These are phyloP conservation scores for mouse (Mus musculus) DNA, from an alignment of 2,113 vertebrate species.

Conservation along the genomic window DNA sequence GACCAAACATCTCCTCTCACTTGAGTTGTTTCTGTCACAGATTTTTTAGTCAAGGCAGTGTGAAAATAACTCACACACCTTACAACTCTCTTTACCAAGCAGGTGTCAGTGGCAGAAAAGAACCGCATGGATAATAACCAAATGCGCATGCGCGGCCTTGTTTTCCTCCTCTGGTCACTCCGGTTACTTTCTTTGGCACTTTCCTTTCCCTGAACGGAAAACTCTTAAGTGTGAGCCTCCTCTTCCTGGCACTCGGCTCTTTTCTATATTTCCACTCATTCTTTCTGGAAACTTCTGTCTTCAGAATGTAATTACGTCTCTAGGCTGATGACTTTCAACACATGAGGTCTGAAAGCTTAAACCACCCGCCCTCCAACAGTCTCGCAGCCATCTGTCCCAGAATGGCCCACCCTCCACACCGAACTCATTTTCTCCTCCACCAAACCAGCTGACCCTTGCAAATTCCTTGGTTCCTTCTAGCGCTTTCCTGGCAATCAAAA, in stretches of 20 bases:
- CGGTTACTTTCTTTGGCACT: background rate
- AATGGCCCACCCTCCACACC: constrained; percentile 6
- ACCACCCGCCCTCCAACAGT: background rate
- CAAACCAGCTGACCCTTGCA: constrained; percentile 43
- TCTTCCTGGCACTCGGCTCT: background rate
- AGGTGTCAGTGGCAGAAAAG: background rate
- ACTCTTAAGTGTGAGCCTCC: background rate
- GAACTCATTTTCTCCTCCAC: constrained; percentile 51
- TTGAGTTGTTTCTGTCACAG: background rate
- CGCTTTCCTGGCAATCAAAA: constrained; percentile 3
- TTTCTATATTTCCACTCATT: constrained; percentile 46
- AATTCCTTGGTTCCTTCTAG: constrained; percentile 34
- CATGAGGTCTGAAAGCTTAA: constrained; percentile 12
- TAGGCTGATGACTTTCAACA: constrained; percentile 53
- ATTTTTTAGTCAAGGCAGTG: background rate
- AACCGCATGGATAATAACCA: background rate
- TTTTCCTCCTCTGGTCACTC: background rate
- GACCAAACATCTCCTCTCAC: background rate
- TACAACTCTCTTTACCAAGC: background rate
- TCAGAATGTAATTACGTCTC: constrained; percentile 48
- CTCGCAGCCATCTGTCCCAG: constrained; percentile 29
- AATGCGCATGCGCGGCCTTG: background rate
- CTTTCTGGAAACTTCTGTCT: constrained; percentile 57
- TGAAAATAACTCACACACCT: background rate
- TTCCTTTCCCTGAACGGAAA: constrained; percentile 8